A percentile compares a stretch with the other conserved stretches of the same genome.
Conservation (phyloP, 2,797 vertebrate genomes). For the Trachurus trachurus region DNA sequence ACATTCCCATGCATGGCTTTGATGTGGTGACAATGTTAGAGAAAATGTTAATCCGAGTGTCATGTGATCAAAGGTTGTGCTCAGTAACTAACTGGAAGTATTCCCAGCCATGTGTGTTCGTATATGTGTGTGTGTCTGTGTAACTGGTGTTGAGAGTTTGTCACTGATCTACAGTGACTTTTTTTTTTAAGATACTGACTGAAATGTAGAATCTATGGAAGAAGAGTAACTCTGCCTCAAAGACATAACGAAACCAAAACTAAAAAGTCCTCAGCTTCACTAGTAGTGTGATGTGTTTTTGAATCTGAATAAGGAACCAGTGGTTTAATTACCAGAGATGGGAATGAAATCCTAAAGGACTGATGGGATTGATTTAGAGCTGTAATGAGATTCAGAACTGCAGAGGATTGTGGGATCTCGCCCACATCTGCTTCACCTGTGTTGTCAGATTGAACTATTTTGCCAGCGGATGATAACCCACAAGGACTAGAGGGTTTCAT, state of each 20-base stretch:
- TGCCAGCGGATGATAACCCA: neutral
- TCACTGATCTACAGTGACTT: constrained; percentile 8
- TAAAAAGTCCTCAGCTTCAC: neutral
- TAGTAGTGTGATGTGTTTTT: neutral
- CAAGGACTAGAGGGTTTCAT: no score
- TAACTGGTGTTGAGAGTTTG: constrained; percentile 1
- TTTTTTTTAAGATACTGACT: neutral
- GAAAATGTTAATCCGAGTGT: constrained; percentile 21
- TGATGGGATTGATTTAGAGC: neutral
- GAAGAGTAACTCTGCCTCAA: neutral
- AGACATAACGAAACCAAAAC: neutral
- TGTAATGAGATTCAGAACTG: neutral
- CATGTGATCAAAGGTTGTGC: constrained; percentile 29
- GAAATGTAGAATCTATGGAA: neutral
- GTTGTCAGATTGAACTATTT: neutral
- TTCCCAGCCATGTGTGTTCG: constrained; percentile 5
- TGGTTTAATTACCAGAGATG: neutral
- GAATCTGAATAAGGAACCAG: neutral
- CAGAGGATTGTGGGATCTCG: neutral
- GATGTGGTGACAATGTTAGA: constrained; percentile 43
- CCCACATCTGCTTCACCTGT: neutral
- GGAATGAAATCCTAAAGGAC: neutral
- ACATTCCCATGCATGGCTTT: constrained; percentile 65
- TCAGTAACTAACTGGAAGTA: constrained; percentile 46
- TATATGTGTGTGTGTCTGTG: constrained; percentile 37